phyloP scores from a whole-genome alignment of 2,113 vertebrate genomes.

The Sialia sialis region DNA sequence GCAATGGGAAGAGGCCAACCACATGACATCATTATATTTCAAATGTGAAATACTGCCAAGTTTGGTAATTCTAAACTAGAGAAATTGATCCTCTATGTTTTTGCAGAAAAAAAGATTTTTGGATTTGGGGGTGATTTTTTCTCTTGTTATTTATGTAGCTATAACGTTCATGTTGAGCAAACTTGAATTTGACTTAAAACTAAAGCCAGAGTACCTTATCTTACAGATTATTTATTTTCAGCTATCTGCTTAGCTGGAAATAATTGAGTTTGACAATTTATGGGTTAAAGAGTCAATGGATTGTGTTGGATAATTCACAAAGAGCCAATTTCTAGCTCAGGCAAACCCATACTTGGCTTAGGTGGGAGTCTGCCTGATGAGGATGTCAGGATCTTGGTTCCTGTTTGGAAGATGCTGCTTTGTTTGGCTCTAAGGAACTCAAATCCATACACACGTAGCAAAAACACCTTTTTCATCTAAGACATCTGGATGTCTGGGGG shows the following conservation, averaged over 20 bases:
- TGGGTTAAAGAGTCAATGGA: constrained; percentile 30
- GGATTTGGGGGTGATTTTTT: constrained; percentile 54
- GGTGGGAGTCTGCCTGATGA: constrained; percentile 4
- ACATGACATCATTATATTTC: constrained; percentile 81
- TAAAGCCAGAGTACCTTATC: constrained; percentile 21
- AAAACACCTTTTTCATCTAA: background rate
- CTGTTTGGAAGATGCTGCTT: constrained; percentile 25
- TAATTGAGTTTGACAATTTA: constrained; percentile 44
- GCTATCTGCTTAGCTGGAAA: constrained; percentile 24
- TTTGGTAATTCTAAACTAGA: constrained; percentile 73
- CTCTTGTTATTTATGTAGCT: constrained; percentile 65
- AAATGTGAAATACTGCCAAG: constrained; percentile 73
- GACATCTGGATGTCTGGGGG: constrained; percentile 15
- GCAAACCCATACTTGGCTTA: constrained; percentile 16
- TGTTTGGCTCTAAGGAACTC: background rate
- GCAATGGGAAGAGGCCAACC: constrained; percentile 77
- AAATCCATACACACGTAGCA: background rate
- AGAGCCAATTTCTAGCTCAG: constrained; percentile 9
- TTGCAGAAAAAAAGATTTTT: constrained; percentile 44
- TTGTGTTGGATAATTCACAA: constrained; percentile 35
- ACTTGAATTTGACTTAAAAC: constrained; percentile 41
- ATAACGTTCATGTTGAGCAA: constrained; percentile 35
- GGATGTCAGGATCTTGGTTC: constrained; percentile 10
- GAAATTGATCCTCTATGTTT: constrained; percentile 73
- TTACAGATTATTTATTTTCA: constrained; percentile 49